These are phyloP conservation scores for Picus viridis DNA, from an alignment of 2,797 vertebrate species.

Conservation along the genomic window DNA sequence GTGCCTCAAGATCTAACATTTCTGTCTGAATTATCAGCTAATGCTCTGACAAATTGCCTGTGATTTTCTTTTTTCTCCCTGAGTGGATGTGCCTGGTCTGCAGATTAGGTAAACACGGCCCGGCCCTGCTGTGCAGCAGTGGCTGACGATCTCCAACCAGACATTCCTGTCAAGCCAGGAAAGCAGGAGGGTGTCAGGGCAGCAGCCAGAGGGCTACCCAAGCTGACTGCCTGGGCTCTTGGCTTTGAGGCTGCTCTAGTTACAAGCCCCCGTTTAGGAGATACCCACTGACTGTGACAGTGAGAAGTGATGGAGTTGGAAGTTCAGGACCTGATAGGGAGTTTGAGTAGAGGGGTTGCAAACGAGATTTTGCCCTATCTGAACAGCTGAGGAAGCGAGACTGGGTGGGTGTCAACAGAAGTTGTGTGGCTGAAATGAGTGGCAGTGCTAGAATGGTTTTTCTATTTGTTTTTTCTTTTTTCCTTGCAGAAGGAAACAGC, in stretches of 20 bases:
- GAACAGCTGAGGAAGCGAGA: background rate
- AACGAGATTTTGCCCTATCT: background rate
- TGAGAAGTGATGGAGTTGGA: accelerated
- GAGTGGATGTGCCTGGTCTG: slow-evolving; percentile 57
- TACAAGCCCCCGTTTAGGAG: background rate
- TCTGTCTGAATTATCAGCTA: slow-evolving; percentile 74
- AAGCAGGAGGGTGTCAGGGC: background rate
- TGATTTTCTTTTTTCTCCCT: slow-evolving; percentile 63
- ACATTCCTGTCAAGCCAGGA: background rate
- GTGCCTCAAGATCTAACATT: slow-evolving; percentile 65
- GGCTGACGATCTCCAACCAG: slow-evolving; percentile 18
- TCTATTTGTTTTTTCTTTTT: too few species aligned
- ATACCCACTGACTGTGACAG: background rate
- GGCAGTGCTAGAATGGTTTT: background rate
- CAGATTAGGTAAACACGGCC: slow-evolving; percentile 37
- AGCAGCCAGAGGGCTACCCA: background rate
- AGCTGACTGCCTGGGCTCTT: accelerated
- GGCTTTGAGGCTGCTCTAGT: accelerated
- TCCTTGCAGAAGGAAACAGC: background rate
- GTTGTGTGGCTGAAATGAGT: background rate
- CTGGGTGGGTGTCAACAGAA: background rate
- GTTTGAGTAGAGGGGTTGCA: background rate
- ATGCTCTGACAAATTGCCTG: slow-evolving; percentile 77
- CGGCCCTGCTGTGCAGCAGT: background rate
- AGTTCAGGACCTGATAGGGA: background rate